A percentile compares a stretch with the other conserved stretches of the same genome.
Conservation (phyloP, 2,113 vertebrate genomes). For the Aegypius monachus region DNA sequence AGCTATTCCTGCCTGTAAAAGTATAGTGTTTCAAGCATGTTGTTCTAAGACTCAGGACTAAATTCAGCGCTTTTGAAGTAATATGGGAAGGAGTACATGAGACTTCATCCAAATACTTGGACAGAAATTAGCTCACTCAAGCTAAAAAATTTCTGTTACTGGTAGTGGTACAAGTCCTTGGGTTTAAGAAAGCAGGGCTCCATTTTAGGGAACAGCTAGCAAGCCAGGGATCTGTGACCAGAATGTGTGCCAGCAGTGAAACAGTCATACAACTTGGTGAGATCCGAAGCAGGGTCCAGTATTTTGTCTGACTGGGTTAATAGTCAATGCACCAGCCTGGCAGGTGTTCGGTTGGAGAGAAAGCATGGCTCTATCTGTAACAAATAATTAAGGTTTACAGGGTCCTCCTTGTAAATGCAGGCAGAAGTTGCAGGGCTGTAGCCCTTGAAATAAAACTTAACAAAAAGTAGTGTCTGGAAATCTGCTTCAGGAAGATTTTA, state of each 20-base stretch:
- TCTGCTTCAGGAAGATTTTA: neutral
- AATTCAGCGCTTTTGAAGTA: neutral
- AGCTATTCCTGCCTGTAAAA: neutral
- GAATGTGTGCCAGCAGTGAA: neutral
- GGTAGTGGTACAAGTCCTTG: neutral
- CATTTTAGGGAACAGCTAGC: neutral
- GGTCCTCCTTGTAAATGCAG: neutral
- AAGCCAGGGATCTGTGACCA: neutral
- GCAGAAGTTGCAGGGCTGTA: neutral
- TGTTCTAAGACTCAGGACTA: neutral
- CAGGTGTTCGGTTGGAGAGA: fast-evolving
- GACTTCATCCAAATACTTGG: neutral
- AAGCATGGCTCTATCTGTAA: neutral
- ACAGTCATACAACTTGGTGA: neutral
- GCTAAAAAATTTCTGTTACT: neutral
- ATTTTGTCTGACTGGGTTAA: neutral
- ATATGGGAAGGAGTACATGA: neutral
- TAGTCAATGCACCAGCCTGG: neutral
- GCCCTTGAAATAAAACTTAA: neutral
- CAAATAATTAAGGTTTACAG: neutral
- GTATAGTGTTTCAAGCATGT: neutral
- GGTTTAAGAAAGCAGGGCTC: neutral
- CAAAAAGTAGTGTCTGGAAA: neutral
- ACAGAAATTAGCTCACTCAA: neutral
- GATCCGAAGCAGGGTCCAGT: neutral